These are phyloP conservation scores for Chroicocephalus ridibundus DNA, from an alignment of 2,113 vertebrate species.

Conservation along the genomic window DNA sequence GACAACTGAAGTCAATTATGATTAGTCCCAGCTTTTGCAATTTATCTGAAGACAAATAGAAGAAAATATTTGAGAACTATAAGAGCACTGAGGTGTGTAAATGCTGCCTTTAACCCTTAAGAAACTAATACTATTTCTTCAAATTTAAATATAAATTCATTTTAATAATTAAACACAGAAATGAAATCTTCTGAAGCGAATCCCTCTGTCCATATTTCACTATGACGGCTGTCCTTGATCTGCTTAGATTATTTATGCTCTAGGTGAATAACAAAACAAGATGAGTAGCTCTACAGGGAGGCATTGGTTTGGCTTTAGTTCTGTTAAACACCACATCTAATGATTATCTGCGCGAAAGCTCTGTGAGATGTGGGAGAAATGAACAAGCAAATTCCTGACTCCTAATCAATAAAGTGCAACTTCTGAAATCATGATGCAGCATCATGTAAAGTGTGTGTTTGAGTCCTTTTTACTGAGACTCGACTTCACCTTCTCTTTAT, in stretches of 20 bases:
- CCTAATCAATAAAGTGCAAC: not conserved
- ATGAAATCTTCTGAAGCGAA: not conserved
- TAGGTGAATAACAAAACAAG: not conserved
- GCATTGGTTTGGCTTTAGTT: not conserved
- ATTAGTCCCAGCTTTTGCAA: not conserved
- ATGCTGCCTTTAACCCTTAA: not conserved
- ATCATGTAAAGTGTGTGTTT: not conserved
- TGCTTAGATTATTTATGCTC: not conserved
- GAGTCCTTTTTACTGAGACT: not conserved
- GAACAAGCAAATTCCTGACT: not conserved
- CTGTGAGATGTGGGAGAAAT: not conserved
- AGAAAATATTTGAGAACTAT: not conserved
- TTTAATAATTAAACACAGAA: not conserved
- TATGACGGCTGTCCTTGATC: not conserved
- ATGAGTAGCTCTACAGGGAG: not conserved
- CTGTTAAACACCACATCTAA: not conserved
- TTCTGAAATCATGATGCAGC: not conserved
- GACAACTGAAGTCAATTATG: not conserved
- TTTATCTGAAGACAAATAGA: not conserved
- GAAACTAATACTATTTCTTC: not conserved
- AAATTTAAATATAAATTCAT: not conserved
- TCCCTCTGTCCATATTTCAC: not conserved
- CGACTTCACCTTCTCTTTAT: not conserved
- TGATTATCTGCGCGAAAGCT: not conserved
- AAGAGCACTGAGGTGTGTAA: not conserved